Conservation (phyloP, 2,888 invertebrate genomes). For the Zygaena filipendulae region DNA sequence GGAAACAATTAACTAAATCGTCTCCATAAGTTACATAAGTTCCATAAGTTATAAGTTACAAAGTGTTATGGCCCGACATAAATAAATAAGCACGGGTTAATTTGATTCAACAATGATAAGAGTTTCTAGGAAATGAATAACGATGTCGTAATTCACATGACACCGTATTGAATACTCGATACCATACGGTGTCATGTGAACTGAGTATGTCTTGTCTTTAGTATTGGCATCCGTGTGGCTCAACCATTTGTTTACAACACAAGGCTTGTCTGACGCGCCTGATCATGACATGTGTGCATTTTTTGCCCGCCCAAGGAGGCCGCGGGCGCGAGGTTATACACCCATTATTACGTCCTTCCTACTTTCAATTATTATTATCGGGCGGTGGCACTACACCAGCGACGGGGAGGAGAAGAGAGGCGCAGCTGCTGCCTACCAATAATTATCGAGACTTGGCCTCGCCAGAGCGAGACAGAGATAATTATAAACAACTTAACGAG, state of each 20-base stretch:
- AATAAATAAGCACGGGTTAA: no score
- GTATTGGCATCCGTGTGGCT: no score
- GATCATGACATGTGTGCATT: slow-evolving; percentile 60
- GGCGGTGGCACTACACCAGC: slow-evolving; percentile 61
- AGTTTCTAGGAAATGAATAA: slow-evolving; percentile 28
- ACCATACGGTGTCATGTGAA: slow-evolving; percentile 38
- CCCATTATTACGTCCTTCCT: slow-evolving; percentile 70
- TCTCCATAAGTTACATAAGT: no score
- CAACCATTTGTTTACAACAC: slow-evolving; percentile 46
- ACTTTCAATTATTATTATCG: slow-evolving; percentile 70
- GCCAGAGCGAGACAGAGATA: slow-evolving; percentile 48
- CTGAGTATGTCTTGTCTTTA: no score
- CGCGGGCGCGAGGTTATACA: slow-evolving; percentile 69
- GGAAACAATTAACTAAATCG: no score
- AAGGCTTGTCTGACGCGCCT: slow-evolving; percentile 31
- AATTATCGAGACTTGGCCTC: slow-evolving; percentile 56
- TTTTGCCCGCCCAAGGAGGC: slow-evolving; percentile 70
- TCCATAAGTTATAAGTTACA: no score
- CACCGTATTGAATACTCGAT: no score
- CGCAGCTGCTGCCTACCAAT: slow-evolving; percentile 71
- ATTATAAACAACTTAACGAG: slow-evolving; percentile 21
- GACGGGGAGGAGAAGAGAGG: slow-evolving; percentile 68
- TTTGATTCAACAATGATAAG: slow-evolving; percentile 32
- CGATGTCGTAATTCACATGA: slow-evolving; percentile 32
- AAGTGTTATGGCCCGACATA: no score